Evolutionary conservation across 2,888 invertebrate genomes (phyloP).

Genomic region (Latheticus oryzae): DNA sequence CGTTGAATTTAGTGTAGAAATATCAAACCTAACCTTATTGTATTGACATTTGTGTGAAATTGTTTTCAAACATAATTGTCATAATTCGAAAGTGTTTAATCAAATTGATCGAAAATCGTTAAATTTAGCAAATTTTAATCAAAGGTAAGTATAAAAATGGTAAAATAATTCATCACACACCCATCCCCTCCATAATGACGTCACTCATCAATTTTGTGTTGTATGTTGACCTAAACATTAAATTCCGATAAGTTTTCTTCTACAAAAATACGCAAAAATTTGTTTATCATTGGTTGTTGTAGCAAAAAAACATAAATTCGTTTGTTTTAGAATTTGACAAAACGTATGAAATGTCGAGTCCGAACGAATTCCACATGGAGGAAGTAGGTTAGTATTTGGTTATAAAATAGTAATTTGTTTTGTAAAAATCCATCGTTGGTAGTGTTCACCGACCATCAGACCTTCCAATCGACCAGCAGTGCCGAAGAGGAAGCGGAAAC

Average conservation of each 20-base stretch:
- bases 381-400: slow-evolving; percentile 46
- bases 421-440: not conserved
- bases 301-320: slow-evolving; percentile 19
- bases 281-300: slow-evolving; percentile 22
- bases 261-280: slow-evolving; percentile 12
- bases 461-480: slow-evolving; percentile 56
- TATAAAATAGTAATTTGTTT: not conserved
- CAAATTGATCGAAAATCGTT: slow-evolving; percentile 3
- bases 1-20: not conserved
- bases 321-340: slow-evolving; percentile 22
- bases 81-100: slow-evolving; percentile 11
- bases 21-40: slow-evolving; percentile 50
- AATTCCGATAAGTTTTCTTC: slow-evolving; percentile 42
- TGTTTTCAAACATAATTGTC: slow-evolving; percentile 48
- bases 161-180: slow-evolving; percentile 42
- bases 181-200: slow-evolving; percentile 53
- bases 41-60: slow-evolving; percentile 54
- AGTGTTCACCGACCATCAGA: slow-evolving; percentile 40
- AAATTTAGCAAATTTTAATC: too few relatives aligned
- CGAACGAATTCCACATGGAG: slow-evolving; percentile 49
- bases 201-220: slow-evolving; percentile 48
- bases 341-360: slow-evolving; percentile 46
- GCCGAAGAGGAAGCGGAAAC: slow-evolving; percentile 58
- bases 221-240: slow-evolving; percentile 44
- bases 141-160: slow-evolving; percentile 42